phyloP scores from a whole-genome alignment of 2,888 invertebrate species.

The Xanthia togata region DNA sequence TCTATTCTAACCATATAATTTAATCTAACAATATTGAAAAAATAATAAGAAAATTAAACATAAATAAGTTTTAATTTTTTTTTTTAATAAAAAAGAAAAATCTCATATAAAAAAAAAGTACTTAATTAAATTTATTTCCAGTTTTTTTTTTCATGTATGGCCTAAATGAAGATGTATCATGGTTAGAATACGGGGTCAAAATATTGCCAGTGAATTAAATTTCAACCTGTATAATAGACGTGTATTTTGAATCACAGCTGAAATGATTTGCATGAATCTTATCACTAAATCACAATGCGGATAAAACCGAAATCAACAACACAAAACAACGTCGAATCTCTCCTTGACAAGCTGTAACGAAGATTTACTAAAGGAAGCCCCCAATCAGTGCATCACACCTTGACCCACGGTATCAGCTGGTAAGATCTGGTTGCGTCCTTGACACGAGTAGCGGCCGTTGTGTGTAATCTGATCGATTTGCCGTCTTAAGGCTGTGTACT shows the following conservation, averaged over 20 bases:
- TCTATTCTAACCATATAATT: too few species aligned
- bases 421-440: constrained; percentile 62
- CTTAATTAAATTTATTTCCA: too few species aligned
- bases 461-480: constrained; percentile 60
- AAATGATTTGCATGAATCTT: neutral
- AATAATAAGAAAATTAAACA: too few species aligned
- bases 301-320: constrained; percentile 5
- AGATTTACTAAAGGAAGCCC: constrained; percentile 50
- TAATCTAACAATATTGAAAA: too few species aligned
- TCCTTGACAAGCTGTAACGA: constrained; percentile 24
- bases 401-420: constrained; percentile 57
- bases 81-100: too few species aligned
- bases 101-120: too few species aligned
- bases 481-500: constrained; percentile 12
- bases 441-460: constrained; percentile 53
- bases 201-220: too few species aligned
- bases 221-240: neutral
- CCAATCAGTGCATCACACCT: constrained; percentile 56
- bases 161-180: too few species aligned
- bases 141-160: too few species aligned
- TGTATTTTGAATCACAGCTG: neutral
- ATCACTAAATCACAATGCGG: neutral
- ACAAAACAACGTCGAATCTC: constrained; percentile 24
- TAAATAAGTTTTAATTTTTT: too few species aligned
- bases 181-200: too few species aligned